phyloP scores from a whole-genome alignment of 2,797 vertebrate genomes.

The Xenops minutus region DNA sequence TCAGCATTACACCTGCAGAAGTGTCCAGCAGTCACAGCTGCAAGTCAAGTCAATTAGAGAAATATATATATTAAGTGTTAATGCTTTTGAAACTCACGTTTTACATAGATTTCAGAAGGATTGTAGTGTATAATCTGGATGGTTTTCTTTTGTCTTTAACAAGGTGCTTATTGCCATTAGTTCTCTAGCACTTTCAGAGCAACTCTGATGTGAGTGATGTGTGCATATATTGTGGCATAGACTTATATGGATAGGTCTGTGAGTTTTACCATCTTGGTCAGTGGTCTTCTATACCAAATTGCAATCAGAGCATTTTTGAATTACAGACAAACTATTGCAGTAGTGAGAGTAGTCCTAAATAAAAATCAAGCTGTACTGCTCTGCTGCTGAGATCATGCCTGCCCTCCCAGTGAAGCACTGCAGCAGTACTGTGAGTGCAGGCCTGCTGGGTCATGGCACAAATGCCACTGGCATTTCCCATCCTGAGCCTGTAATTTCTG shows the following conservation, averaged over 20 bases:
- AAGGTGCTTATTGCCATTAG: neutral
- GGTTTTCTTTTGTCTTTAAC: neutral
- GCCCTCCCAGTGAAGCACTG: fast-evolving
- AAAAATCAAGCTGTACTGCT: neutral
- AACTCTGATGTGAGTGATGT: neutral
- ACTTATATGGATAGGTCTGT: fast-evolving
- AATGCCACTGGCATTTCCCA: neutral
- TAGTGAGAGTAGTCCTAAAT: neutral
- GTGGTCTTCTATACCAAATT: neutral
- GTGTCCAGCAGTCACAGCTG: neutral
- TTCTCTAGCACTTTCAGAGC: neutral
- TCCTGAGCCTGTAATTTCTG: neutral
- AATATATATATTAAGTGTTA: neutral
- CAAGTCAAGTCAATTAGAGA: neutral
- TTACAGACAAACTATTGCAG: neutral
- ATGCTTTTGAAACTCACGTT: neutral
- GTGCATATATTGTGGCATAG: neutral
- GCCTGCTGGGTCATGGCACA: neutral
- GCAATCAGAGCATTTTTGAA: neutral
- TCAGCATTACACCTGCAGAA: neutral
- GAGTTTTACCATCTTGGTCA: neutral
- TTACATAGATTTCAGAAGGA: neutral
- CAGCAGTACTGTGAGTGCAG: fast-evolving
- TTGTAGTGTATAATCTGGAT: neutral
- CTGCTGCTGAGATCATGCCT: fast-evolving